These are phyloP conservation scores for Paramormyrops kingsleyae DNA, from an alignment of 2,113 vertebrate genomes.

Conservation along the genomic window DNA sequence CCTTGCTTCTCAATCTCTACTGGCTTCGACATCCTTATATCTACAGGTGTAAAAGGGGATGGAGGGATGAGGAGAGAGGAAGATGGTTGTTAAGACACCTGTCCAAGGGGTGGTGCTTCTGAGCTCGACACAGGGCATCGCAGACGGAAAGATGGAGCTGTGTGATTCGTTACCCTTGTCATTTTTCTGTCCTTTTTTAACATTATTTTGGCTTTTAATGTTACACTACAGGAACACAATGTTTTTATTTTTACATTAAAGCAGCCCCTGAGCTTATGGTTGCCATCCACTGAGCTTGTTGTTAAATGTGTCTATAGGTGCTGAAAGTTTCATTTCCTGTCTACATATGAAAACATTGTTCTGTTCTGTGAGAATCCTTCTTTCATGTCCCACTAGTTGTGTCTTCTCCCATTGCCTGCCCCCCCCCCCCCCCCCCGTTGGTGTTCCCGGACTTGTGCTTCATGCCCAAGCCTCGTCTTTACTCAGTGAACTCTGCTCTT, in stretches of 20 bases:
- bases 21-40: constrained; percentile 70
- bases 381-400: not conserved
- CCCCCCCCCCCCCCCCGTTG: not conserved
- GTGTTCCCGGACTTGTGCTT: not conserved
- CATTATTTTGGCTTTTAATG: not conserved
- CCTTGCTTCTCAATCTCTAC: constrained; percentile 60
- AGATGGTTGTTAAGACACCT: not conserved
- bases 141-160: not conserved
- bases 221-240: not conserved
- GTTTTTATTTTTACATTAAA: not conserved
- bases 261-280: not conserved
- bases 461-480: not conserved
- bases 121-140: not conserved
- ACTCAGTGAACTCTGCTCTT: not conserved
- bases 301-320: not conserved
- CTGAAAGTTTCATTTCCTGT: constrained; percentile 18
- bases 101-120: not conserved
- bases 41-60: constrained; percentile 35
- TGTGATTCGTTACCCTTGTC: not conserved
- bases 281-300: not conserved
- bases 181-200: not conserved
- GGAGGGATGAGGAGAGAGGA: not conserved
- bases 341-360: constrained; percentile 1
- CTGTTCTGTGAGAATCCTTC: not conserved
- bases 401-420: not conserved